Evolutionary conservation across 1,140 invertebrate genomes (phyloP).

Genomic region (Contarinia nasturtii): DNA sequence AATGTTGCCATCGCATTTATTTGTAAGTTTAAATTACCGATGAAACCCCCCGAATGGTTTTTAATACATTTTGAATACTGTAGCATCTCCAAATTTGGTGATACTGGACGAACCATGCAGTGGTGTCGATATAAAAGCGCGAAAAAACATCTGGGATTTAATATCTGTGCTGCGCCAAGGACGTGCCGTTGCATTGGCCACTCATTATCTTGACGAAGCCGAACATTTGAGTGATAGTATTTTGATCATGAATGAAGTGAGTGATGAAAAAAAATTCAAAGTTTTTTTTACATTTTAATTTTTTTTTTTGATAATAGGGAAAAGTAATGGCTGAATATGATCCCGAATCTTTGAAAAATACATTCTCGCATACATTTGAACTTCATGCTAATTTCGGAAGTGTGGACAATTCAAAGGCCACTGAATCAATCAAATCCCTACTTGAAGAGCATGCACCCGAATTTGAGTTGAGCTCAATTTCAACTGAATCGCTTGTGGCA

Average conservation of each 20-base stretch:
- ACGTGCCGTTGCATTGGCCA: conserved; percentile 48
- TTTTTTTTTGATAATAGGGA: too few relatives aligned
- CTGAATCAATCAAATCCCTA: background rate
- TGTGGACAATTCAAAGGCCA: background rate
- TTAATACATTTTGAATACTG: background rate
- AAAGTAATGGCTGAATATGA: conserved; percentile 19
- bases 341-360: conserved; percentile 14
- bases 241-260: conserved; percentile 39
- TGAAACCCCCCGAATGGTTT: too few relatives aligned
- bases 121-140: conserved; percentile 57
- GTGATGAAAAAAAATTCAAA: background rate
- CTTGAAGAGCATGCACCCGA: background rate
- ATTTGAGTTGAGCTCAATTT: background rate
- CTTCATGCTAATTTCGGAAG: conserved; percentile 6
- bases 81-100: conserved; percentile 36
- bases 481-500: background rate
- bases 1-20: conserved; percentile 54
- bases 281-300: background rate
- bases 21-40: conserved; percentile 28
- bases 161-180: conserved; percentile 42
- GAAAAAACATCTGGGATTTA: conserved; percentile 54
- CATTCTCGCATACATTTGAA: conserved; percentile 15
- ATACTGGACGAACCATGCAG: conserved; percentile 71
- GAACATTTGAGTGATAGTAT: conserved; percentile 43
- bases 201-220: conserved; percentile 48